phyloP scores from a whole-genome alignment of 2,113 vertebrate genomes.

The Microtus pennsylvanicus region DNA sequence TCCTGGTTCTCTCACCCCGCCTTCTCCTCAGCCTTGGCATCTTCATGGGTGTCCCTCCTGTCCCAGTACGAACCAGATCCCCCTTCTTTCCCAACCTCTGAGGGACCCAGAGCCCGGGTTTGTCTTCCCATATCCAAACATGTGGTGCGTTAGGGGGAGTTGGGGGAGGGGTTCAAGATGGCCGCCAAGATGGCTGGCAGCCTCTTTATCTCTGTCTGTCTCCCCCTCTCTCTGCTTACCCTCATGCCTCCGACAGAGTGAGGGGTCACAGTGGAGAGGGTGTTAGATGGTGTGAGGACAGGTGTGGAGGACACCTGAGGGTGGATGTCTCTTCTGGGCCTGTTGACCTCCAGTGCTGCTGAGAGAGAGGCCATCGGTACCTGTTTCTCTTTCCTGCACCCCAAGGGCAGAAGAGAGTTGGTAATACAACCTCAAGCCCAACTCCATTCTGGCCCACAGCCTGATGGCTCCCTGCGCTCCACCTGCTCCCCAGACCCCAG shows the following conservation, averaged over 20 bases:
- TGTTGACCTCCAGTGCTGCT: constrained; percentile 34
- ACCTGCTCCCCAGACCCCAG: neutral
- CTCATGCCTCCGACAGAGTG: neutral
- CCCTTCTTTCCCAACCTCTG: neutral
- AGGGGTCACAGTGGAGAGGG: neutral
- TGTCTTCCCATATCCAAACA: constrained; percentile 61
- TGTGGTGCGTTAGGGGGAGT: constrained; percentile 74
- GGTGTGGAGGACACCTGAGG: neutral
- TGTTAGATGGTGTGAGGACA: neutral
- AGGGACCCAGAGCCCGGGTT: constrained; percentile 8
- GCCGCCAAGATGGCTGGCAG: constrained; percentile 85
- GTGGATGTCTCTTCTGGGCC: neutral
- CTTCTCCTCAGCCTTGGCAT: neutral
- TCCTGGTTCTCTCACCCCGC: neutral
- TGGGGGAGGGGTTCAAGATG: constrained; percentile 82
- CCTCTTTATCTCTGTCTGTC: constrained; percentile 30
- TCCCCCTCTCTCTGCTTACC: constrained; percentile 1
- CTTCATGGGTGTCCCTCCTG: neutral
- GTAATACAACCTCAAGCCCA: neutral
- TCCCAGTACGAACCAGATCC: neutral
- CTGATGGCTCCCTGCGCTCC: neutral
- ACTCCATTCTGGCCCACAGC: neutral
- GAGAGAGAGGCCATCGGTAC: neutral
- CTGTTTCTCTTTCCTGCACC: neutral
- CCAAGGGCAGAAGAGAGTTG: neutral